Percentiles rank a stretch among this genome's conserved stretches.
Evolutionary conservation across 1,140 invertebrate genomes (phyloP).

Genomic region (Cyrtorhinus lividipennis): DNA sequence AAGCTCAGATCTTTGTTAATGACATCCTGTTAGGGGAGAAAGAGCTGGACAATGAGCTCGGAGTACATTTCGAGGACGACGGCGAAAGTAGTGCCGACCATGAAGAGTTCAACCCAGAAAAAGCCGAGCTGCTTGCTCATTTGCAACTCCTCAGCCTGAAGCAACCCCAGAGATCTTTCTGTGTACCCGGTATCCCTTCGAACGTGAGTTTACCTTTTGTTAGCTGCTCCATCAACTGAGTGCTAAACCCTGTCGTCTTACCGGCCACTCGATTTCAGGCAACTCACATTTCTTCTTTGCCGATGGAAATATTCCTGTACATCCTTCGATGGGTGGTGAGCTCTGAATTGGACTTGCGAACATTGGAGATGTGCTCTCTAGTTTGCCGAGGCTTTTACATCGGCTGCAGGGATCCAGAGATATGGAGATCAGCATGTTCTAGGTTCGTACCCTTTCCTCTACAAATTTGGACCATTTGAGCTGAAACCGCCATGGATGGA

Average conservation of each 20-base stretch:
- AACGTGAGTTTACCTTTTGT: constrained; percentile 12
- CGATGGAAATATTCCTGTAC: constrained; percentile 68
- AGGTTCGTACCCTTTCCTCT: too few relatives aligned
- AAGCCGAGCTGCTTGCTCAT: constrained; percentile 23
- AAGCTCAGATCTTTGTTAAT: too few relatives aligned
- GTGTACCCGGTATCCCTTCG: constrained; percentile 17
- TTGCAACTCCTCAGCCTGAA: constrained; percentile 17
- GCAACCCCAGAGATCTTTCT: constrained; percentile 15
- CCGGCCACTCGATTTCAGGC: constrained; percentile 32
- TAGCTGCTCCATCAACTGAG: background rate
- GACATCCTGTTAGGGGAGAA: constrained; percentile 17
- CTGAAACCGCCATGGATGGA: too few relatives aligned
- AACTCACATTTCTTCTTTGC: constrained; percentile 66
- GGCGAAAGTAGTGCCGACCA: constrained; percentile 27
- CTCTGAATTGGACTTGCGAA: constrained; percentile 66
- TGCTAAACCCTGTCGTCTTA: constrained; percentile 11
- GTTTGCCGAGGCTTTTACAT: constrained; percentile 81
- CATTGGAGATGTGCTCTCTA: constrained; percentile 60
- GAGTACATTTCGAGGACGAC: constrained; percentile 16
- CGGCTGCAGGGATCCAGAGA: constrained; percentile 64
- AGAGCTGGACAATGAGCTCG: constrained; percentile 23
- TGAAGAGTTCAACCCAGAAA: constrained; percentile 27
- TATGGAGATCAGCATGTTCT: constrained; percentile 74
- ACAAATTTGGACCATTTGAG: too few relatives aligned
- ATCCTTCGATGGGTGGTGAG: constrained; percentile 82